These are phyloP conservation scores for Parazoanthus atlanticus DNA, from an alignment of 92 coral and sea anemone genomes.

Conservation along the genomic window DNA sequence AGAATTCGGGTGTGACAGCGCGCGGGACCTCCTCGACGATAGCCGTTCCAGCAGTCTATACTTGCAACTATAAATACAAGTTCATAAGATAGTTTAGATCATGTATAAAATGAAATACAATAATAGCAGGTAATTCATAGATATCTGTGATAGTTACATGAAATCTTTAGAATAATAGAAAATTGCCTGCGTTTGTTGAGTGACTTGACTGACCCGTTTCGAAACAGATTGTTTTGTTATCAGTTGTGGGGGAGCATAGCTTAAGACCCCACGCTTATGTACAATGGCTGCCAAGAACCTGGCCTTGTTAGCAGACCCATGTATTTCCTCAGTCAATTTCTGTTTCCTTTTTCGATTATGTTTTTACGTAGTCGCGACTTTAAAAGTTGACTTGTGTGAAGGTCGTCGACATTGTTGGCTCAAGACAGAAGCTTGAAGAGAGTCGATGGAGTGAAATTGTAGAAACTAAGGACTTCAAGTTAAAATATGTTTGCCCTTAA, in stretches of 20 bases:
- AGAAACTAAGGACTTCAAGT: no score
- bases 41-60: neutral
- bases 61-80: neutral
- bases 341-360: no score
- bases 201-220: neutral
- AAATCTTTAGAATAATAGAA: neutral
- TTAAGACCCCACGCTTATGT: neutral
- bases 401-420: no score
- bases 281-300: neutral
- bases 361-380: no score
- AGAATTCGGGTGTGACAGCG: slow-evolving; percentile 16
- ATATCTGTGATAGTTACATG: neutral
- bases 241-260: neutral
- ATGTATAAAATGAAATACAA: no score
- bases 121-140: neutral
- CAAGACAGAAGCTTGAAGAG: no score
- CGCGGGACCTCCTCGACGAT: slow-evolving; percentile 29
- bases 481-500: no score
- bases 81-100: neutral
- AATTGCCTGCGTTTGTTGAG: neutral
- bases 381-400: no score
- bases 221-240: neutral
- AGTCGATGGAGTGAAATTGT: no score
- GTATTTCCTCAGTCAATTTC: no score
- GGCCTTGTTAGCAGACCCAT: neutral